Percentiles rank a stretch among this genome's conserved stretches.
phyloP scores from a whole-genome alignment of 2,113 vertebrate genomes.

The Phaethon lepturus region DNA sequence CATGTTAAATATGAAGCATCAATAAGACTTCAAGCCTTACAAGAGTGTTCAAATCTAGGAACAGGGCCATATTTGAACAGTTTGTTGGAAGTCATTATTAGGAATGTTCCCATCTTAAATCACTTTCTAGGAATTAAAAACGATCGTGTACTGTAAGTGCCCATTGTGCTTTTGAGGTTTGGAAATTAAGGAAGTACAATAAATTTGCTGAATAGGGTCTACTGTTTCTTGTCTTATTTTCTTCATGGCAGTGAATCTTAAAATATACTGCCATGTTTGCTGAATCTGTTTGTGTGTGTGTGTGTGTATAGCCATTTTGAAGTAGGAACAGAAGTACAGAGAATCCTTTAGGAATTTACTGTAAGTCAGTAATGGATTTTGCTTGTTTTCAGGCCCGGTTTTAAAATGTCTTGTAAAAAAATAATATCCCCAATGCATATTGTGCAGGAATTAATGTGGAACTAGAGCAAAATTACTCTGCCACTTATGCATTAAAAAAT shows the following conservation, averaged over 20 bases:
- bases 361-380: slow-evolving; percentile 75
- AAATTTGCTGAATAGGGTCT: slow-evolving; percentile 18
- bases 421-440: slow-evolving; percentile 68
- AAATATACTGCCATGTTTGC: slow-evolving; percentile 38
- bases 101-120: slow-evolving; percentile 12
- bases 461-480: slow-evolving; percentile 64
- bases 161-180: slow-evolving; percentile 13
- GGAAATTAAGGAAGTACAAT: slow-evolving; percentile 29
- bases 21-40: not conserved
- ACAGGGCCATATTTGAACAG: not conserved
- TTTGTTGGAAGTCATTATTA: not conserved
- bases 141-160: not conserved
- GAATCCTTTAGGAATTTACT: slow-evolving; percentile 72
- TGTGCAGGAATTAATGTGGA: slow-evolving; percentile 68
- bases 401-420: slow-evolving; percentile 73
- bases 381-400: slow-evolving; percentile 64
- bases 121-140: slow-evolving; percentile 63
- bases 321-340: slow-evolving; percentile 56
- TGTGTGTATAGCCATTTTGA: slow-evolving; percentile 27
- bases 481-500: slow-evolving; percentile 54
- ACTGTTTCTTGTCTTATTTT: slow-evolving; percentile 13
- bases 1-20: not conserved
- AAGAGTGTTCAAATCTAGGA: not conserved
- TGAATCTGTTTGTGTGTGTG: slow-evolving; percentile 8
- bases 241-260: slow-evolving; percentile 36